phyloP scores from a whole-genome alignment of 2,113 vertebrate species.

The Corydoras maculifer region DNA sequence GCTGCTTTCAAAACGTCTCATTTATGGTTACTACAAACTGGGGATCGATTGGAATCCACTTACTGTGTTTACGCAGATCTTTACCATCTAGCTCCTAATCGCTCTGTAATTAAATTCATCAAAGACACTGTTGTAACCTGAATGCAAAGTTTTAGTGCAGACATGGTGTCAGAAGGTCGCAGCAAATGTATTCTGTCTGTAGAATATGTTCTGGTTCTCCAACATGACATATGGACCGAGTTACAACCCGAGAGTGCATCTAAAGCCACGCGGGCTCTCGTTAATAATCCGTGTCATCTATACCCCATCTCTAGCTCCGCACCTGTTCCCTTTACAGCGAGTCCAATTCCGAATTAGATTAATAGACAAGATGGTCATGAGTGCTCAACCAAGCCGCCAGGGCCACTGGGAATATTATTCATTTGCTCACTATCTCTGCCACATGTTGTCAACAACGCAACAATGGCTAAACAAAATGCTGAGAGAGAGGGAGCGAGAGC shows the following conservation, averaged over 20 bases:
- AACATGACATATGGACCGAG: constrained; percentile 53
- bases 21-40: too few species aligned
- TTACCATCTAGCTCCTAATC: too few species aligned
- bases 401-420: constrained; percentile 59
- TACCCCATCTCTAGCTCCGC: constrained; percentile 50
- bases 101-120: too few species aligned
- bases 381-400: constrained; percentile 55
- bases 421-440: constrained; percentile 68
- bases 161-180: constrained; percentile 29
- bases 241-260: constrained; percentile 49
- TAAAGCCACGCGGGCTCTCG: constrained; percentile 52
- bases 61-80: too few species aligned
- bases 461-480: constrained; percentile 51
- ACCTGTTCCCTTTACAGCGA: constrained; percentile 58
- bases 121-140: too few species aligned
- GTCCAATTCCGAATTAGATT: constrained; percentile 58
- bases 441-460: constrained; percentile 63
- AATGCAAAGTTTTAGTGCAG: constrained; percentile 6
- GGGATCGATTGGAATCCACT: too few species aligned
- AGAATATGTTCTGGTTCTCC: constrained; percentile 43
- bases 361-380: constrained; percentile 65
- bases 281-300: constrained; percentile 61
- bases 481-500: constrained; percentile 5
- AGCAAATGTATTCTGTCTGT: constrained; percentile 29
- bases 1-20: too few species aligned